phyloP scores from a whole-genome alignment of 1,140 invertebrate genomes.

The Caerostris extrusa region DNA sequence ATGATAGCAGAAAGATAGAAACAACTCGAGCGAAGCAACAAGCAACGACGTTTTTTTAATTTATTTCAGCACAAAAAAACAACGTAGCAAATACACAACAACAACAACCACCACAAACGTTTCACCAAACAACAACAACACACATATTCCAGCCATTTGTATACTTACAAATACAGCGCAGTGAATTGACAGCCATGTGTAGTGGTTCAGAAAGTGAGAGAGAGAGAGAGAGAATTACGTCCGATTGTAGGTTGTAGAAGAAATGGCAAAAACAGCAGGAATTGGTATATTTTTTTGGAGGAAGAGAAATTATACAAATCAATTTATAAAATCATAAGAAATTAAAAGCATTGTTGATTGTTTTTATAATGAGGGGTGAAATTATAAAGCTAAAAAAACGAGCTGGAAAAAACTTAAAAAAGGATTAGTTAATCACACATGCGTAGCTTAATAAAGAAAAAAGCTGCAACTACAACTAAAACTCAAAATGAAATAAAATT shows the following conservation, averaged over 20 bases:
- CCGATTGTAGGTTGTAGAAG: slow-evolving; percentile 60
- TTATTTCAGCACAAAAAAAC: slow-evolving; percentile 46
- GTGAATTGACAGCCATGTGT: slow-evolving; percentile 39
- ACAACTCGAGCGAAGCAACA: slow-evolving; percentile 40
- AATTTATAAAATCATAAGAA: slow-evolving; percentile 77
- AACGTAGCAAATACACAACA: slow-evolving; percentile 63
- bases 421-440: neutral
- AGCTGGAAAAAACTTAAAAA: slow-evolving; percentile 3
- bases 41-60: slow-evolving; percentile 53
- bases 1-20: neutral
- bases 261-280: slow-evolving; percentile 77
- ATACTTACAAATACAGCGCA: slow-evolving; percentile 73
- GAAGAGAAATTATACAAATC: slow-evolving; percentile 76
- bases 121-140: slow-evolving; percentile 70
- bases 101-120: slow-evolving; percentile 40
- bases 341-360: slow-evolving; percentile 73
- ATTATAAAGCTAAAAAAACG: slow-evolving; percentile 54
- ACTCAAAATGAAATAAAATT: neutral
- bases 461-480: neutral
- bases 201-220: slow-evolving; percentile 27
- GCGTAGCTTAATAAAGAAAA: slow-evolving; percentile 27
- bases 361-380: slow-evolving; percentile 33
- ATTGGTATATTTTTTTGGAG: slow-evolving; percentile 69
- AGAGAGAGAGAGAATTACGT: slow-evolving; percentile 29
- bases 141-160: slow-evolving; percentile 59